These are phyloP conservation scores for Myotis yumanensis DNA, from an alignment of 2,113 vertebrate genomes.

Conservation along the genomic window DNA sequence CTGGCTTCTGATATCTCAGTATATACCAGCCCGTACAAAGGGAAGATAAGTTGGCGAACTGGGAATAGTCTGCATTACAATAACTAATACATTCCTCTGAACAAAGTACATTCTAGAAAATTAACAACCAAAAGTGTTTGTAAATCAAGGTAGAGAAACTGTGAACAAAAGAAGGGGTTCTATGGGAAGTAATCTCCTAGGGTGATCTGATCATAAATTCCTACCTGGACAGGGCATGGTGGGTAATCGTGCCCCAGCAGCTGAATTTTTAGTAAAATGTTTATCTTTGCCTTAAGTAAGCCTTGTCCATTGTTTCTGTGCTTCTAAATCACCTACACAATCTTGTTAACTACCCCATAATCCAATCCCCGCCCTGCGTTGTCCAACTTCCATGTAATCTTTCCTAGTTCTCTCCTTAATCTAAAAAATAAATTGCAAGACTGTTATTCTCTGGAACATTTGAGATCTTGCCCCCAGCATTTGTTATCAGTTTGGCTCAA, in stretches of 20 bases:
- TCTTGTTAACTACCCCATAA: neutral
- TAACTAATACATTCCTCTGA: neutral
- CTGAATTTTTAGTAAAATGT: neutral
- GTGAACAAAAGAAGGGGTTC: neutral
- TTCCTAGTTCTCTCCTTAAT: neutral
- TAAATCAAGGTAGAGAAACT: neutral
- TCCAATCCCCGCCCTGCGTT: neutral
- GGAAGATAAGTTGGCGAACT: neutral
- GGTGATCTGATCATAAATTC: neutral
- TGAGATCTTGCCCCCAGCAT: neutral
- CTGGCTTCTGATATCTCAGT: neutral
- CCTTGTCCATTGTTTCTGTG: neutral
- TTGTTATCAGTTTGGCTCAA: neutral
- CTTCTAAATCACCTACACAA: neutral
- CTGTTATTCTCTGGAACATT: neutral
- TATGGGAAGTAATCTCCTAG: neutral
- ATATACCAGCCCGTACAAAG: neutral
- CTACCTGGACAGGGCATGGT: too few relatives aligned
- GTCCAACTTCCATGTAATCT: neutral
- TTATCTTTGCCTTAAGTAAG: neutral
- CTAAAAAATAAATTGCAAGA: neutral
- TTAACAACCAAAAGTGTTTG: neutral
- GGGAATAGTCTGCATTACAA: neutral
- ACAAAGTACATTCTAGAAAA: neutral
- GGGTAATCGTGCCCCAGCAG: neutral